Base-by-base conservation (phyloP, 2,888 invertebrate genomes). In the Nemoura dubitans region DNA sequence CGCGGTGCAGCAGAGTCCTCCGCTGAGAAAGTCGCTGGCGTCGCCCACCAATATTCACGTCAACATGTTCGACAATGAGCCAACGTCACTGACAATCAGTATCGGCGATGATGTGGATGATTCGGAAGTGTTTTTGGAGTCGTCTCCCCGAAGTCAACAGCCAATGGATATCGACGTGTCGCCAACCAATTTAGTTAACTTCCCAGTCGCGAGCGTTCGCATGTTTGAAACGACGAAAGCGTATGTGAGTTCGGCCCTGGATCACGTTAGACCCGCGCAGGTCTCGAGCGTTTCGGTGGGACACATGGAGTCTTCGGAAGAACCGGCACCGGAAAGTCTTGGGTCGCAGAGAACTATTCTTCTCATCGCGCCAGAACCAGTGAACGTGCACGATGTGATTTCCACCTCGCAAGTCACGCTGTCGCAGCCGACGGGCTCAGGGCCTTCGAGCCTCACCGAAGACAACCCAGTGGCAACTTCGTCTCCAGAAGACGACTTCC, bases 1-100 rank as follows among this genome's bases (percentile, higher is more conserved):
- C 89, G 96, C 95, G n/a, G 30, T 88, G 3, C 86, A 87, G 81
- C 88, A 88, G 42, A 84, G 84, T 29, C 84, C 84, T 10, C 84
- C 59, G 3, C 21, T 30, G 21, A 84, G 84, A 28, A 84, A 76
- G 27, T 84, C 84, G 26, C 16, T 76, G 10, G 25, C 43, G 14
- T 76, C 59, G 2, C 59, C 59, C 6, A 85, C 87, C 5, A 85
- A 86, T 42, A 85, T 87, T 26, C 85, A 85, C 77, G 83, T 87
- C 3, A 81, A 30, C 27, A 78, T 76, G 21, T 25, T 59, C 59
- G 28, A 28, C 28, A 59, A 76, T 2, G 27, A 78, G 28, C 85
- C 87, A 7, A 77, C 87, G 0, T 83, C 86, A 3, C 82, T 80
- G n/a, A 78, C 85, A 30, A 28, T 59, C 25, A 76, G 59, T 26